phyloP scores from a whole-genome alignment of 2,797 vertebrate species.

The Clarias laeviceps region DNA sequence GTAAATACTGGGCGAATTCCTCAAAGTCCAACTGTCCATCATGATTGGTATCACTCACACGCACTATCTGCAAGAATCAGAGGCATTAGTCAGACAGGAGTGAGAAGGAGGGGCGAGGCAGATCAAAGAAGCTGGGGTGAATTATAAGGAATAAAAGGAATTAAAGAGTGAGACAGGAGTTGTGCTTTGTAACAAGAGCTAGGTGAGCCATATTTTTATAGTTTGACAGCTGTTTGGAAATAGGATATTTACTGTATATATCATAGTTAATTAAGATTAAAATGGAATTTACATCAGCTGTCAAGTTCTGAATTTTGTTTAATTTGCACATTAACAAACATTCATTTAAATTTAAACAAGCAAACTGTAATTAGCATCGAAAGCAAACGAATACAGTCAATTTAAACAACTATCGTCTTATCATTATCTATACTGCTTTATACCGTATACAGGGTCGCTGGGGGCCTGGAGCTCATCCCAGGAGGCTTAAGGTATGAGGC shows the following conservation, averaged over 20 bases:
- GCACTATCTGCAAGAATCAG: constrained; percentile 71
- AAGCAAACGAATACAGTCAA: too few species aligned
- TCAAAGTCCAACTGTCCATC: constrained; percentile 81
- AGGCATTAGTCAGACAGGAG: background rate
- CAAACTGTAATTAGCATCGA: too few species aligned
- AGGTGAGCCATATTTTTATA: background rate
- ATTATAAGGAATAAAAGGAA: background rate
- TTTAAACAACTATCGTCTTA: too few species aligned
- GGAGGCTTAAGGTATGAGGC: too few species aligned
- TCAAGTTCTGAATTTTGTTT: background rate
- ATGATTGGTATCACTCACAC: constrained; percentile 71
- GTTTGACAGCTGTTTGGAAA: background rate
- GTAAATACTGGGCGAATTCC: constrained; percentile 82
- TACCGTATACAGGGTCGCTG: too few species aligned
- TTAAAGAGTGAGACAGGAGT: background rate
- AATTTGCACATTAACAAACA: background rate
- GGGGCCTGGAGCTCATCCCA: too few species aligned
- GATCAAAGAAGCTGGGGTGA: background rate
- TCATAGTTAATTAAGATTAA: background rate
- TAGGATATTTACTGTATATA: constrained; percentile 1
- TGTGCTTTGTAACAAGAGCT: background rate
- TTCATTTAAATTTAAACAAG: too few species aligned
- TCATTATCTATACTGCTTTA: too few species aligned
- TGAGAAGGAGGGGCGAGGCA: background rate
- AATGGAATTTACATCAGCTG: background rate